These are phyloP conservation scores for Chelon labrosus DNA, from an alignment of 2,797 vertebrate genomes.

Conservation along the genomic window DNA sequence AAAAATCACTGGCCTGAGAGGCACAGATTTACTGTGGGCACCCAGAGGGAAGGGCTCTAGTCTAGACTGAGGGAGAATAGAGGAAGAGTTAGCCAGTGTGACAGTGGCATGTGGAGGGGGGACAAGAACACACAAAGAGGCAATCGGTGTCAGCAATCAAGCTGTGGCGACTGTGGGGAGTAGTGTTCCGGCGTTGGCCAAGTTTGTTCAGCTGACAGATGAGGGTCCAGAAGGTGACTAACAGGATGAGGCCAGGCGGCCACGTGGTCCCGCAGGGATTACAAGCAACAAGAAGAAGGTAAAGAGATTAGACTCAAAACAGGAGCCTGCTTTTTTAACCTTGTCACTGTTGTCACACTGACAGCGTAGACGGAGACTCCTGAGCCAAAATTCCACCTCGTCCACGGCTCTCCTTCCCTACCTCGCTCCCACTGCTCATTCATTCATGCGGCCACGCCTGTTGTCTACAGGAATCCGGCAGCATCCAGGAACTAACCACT, in stretches of 20 bases:
- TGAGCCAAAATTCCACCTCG: constrained; percentile 28
- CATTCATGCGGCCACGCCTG: constrained; percentile 50
- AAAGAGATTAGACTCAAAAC: constrained; percentile 92
- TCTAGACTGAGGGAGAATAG: constrained; percentile 6
- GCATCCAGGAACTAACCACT: constrained; percentile 54
- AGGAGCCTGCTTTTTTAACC: constrained; percentile 85
- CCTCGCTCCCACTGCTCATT: constrained; percentile 36
- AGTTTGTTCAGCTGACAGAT: constrained; percentile 83
- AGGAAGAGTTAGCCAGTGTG: not conserved
- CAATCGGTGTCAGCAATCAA: constrained; percentile 30
- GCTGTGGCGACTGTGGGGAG: constrained; percentile 26
- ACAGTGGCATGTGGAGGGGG: not conserved
- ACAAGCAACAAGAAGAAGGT: constrained; percentile 89
- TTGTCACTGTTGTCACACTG: constrained; percentile 82
- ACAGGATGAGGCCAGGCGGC: constrained; percentile 91
- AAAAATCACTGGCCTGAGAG: constrained; percentile 29
- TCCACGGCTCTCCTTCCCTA: constrained; percentile 35
- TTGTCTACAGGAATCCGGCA: constrained; percentile 49
- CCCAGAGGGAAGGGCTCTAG: constrained; percentile 2
- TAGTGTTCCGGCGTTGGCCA: constrained; percentile 30
- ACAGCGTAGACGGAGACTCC: constrained; percentile 44
- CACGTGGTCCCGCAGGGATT: constrained; percentile 91
- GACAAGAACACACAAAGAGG: constrained; percentile 21
- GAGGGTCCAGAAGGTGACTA: constrained; percentile 91
- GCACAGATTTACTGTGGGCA: constrained; percentile 33